A percentile compares a stretch with the other conserved stretches of the same genome.
phyloP scores from a whole-genome alignment of 1,140 invertebrate species.

The Euwallacea similis region DNA sequence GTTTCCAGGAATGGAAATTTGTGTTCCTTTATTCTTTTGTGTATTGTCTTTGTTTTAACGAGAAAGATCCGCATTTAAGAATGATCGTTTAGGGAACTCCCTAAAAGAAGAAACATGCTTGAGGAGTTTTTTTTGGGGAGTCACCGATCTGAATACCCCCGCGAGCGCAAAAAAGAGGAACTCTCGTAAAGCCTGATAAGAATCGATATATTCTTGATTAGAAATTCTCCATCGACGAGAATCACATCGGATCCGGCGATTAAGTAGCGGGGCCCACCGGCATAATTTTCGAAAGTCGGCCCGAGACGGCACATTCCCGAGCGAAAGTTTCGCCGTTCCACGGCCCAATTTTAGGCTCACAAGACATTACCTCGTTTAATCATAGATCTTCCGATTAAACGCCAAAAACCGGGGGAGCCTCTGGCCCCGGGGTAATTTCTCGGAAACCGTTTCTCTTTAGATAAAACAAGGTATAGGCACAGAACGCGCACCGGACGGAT shows the following conservation, averaged over 20 bases:
- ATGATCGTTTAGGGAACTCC: too few species aligned
- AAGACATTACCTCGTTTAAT: slow-evolving; percentile 29
- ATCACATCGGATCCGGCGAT: slow-evolving; percentile 9
- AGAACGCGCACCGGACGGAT: slow-evolving; percentile 17
- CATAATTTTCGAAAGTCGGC: slow-evolving; percentile 18
- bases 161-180: not conserved
- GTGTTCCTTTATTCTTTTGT: too few species aligned
- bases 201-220: slow-evolving; percentile 15
- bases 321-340: slow-evolving; percentile 16
- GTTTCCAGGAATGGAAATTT: too few species aligned
- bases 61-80: too few species aligned
- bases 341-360: slow-evolving; percentile 22
- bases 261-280: not conserved
- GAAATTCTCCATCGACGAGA: slow-evolving; percentile 10
- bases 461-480: slow-evolving; percentile 30
- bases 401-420: slow-evolving; percentile 27
- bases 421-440: slow-evolving; percentile 26
- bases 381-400: slow-evolving; percentile 31
- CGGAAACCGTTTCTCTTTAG: slow-evolving; percentile 25
- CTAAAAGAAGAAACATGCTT: too few species aligned
- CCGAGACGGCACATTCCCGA: not conserved
- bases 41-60: too few species aligned
- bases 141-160: too few species aligned
- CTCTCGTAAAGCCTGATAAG: slow-evolving; percentile 1
- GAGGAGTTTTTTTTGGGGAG: too few species aligned